These are phyloP conservation scores for Bufo bufo DNA, from an alignment of 2,113 vertebrate genomes.

Conservation along the genomic window DNA sequence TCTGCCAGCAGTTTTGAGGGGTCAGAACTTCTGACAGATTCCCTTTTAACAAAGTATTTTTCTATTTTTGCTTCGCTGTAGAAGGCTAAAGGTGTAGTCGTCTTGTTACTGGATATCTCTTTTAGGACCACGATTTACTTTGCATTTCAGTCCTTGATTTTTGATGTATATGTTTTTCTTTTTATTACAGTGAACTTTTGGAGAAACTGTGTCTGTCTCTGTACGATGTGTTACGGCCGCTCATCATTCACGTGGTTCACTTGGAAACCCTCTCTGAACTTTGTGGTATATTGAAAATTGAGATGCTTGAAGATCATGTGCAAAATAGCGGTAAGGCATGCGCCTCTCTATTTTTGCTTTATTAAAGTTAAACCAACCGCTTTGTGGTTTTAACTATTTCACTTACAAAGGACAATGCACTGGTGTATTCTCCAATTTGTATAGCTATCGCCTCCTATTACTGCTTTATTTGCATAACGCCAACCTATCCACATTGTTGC, in stretches of 20 bases:
- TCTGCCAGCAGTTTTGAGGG: no score
- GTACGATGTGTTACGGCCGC: conserved; percentile 92
- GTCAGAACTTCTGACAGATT: no score
- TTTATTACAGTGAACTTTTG: conserved; percentile 83
- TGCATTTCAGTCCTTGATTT: no score
- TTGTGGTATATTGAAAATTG: conserved; percentile 96
- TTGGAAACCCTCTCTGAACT: conserved; percentile 97
- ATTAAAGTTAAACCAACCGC: no score
- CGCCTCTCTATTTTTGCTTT: background rate
- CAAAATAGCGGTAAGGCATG: conserved; percentile 86
- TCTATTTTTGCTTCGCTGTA: no score
- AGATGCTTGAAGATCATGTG: conserved; percentile 97
- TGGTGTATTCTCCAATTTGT: no score
- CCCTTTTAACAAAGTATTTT: no score
- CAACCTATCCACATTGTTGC: background rate
- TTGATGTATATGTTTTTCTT: conserved; percentile 32
- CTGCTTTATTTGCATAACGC: background rate
- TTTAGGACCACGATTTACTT: no score
- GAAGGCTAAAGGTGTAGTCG: no score
- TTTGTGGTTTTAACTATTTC: no score
- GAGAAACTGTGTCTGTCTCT: conserved; percentile 93
- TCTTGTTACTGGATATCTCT: no score
- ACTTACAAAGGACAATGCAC: no score
- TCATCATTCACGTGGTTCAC: conserved; percentile 97
- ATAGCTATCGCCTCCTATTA: background rate